Conservation (phyloP, 2,888 invertebrate genomes). For the Tillus elongatus region DNA sequence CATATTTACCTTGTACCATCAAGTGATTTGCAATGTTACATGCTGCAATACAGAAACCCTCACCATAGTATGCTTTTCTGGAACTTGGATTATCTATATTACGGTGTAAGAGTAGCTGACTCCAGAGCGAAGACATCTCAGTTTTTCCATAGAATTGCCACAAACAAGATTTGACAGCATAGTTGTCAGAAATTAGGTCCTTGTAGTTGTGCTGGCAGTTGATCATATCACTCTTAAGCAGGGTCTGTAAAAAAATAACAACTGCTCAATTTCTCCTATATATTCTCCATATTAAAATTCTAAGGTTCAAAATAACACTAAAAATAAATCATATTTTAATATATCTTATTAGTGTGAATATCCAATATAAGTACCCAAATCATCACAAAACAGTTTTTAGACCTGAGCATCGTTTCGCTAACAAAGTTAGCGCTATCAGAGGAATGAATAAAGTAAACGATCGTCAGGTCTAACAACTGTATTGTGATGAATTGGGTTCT, state of each 20-base stretch:
- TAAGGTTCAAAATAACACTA: too few species aligned
- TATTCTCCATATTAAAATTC: too few species aligned
- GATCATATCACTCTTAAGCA: constrained; percentile 75
- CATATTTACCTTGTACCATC: constrained; percentile 49
- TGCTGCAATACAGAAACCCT: constrained; percentile 60
- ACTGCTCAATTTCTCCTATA: too few species aligned
- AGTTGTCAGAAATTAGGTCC: constrained; percentile 70
- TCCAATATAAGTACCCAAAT: too few species aligned
- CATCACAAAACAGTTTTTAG: too few species aligned
- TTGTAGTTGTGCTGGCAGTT: constrained; percentile 78
- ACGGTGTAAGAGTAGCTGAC: constrained; percentile 68
- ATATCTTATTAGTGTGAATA: too few species aligned
- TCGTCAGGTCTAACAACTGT: too few species aligned
- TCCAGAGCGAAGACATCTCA: constrained; percentile 71
- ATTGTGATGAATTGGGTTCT: too few species aligned
- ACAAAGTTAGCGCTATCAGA: too few species aligned
- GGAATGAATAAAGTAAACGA: too few species aligned
- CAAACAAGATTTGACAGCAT: constrained; percentile 73
- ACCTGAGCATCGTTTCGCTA: too few species aligned
- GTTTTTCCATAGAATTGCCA: constrained; percentile 86
- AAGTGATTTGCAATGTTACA: constrained; percentile 56
- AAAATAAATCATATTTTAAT: too few species aligned
- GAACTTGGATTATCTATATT: constrained; percentile 53
- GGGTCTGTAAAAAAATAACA: constrained; percentile 40
- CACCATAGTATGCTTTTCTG: constrained; percentile 48